Evolutionary conservation across 2,888 invertebrate genomes (phyloP).

Genomic region (Trypoxylon attenuatum): DNA sequence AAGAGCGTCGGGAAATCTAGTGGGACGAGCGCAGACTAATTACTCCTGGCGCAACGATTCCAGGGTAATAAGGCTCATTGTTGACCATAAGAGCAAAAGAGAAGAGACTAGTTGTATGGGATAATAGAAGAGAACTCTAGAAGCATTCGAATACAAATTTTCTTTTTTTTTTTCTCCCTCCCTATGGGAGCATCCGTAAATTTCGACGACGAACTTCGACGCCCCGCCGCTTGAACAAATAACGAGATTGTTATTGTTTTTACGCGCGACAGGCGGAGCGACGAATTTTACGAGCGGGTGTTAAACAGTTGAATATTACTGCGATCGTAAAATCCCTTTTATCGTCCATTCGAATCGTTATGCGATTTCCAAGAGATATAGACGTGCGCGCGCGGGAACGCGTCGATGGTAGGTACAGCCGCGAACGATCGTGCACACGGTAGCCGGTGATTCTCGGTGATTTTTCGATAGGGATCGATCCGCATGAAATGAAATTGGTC

Average conservation of each 20-base stretch:
- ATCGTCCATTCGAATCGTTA: conserved; percentile 55
- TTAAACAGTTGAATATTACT: conserved; percentile 59
- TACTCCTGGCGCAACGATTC: no score
- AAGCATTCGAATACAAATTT: no score
- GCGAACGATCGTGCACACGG: neutral
- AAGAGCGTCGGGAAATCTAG: no score
- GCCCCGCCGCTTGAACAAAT: conserved; percentile 39
- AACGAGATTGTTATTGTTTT: conserved; percentile 59
- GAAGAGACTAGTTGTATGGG: no score
- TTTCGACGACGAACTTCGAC: conserved; percentile 30
- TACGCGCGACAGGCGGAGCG: conserved; percentile 49
- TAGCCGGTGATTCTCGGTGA: neutral
- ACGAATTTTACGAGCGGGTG: conserved; percentile 54
- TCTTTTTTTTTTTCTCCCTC: neutral
- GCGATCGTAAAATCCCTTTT: conserved; percentile 57
- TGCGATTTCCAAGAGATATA: conserved; percentile 50
- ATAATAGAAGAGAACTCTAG: no score
- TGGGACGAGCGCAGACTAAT: no score
- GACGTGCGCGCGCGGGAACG: neutral
- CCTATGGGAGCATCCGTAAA: conserved; percentile 13
- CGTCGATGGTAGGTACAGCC: no score
- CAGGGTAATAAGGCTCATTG: no score
- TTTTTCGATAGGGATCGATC: conserved; percentile 27
- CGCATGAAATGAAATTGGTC: no score
- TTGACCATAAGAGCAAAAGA: no score